Evolutionary conservation across 2,888 invertebrate species (phyloP), one percentile per base, ranked within the genome.

Genomic region (Bellardia bayeri): DNA sequence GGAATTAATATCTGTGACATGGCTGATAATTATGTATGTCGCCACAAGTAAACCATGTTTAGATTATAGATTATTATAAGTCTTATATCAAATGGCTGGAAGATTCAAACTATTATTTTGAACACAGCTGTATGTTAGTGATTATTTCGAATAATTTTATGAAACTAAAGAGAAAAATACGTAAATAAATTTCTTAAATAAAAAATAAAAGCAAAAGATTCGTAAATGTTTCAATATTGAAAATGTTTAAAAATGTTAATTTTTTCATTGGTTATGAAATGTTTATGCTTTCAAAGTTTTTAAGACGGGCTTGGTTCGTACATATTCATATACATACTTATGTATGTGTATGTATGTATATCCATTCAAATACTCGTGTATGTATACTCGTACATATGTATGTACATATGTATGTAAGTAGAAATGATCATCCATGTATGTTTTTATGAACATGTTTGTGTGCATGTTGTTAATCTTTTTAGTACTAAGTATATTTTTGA

Each of bases 301-400:
- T 42, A 51, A 87, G 63, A 79, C 82, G 85, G 87, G 87, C 82
- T 87, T 85, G 87, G 87, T 82, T 51, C 30, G 14, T 54, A 37
- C 49, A 78, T 66, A 49, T 23, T n/a, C 51, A 49, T 51, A 7
- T 40, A 75, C 6, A 33, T 2, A n/a, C 8, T 5, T 33, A 8
- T 33, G 23, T 30, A 69, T 68, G 23, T 14, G 3, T 8, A 58
- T 23, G 8, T 68, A 68, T 13, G 14, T 13, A 42, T 69, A 23
- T 30, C 49, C n/a, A 7, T 63, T 33, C 1, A 5, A 33, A 49
- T 63, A 74, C 42, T 33, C 11, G 16, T 33, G 23, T 49, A 13
- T 79, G 30, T 56, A 6, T 16, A 58, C 37, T 9, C 54, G 37
- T 16, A 45, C 45, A 13, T 33, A 45, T 61, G n/a, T n/a, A n/a